These are phyloP conservation scores for Heteromurus nitidus DNA, from an alignment of 2,888 invertebrate genomes.

Conservation along the genomic window DNA sequence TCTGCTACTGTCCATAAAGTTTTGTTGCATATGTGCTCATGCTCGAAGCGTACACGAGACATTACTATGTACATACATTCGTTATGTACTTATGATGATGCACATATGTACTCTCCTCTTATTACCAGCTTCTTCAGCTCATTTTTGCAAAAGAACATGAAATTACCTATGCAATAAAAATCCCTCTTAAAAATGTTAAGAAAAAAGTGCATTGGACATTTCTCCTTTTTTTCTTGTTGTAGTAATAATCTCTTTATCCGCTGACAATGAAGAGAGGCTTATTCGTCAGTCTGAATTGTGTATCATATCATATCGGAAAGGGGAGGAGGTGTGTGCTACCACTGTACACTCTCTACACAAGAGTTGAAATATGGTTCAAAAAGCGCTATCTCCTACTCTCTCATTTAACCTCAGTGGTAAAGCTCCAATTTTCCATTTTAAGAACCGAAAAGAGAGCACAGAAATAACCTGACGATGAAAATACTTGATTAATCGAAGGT, in stretches of 20 bases:
- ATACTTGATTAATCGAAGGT: conserved; percentile 47
- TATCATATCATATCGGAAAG: too few species aligned
- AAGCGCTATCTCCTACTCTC: too few species aligned
- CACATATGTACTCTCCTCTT: conserved; percentile 13
- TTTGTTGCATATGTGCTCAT: conserved; percentile 36
- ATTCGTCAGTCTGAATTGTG: background rate
- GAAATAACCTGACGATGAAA: conserved; percentile 26
- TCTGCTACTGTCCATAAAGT: conserved; percentile 61
- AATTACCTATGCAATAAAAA: conserved; percentile 44
- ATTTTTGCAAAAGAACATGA: conserved; percentile 47
- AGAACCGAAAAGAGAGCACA: background rate
- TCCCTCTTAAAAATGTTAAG: background rate
- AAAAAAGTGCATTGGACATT: conserved; percentile 21
- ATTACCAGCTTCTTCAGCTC: background rate
- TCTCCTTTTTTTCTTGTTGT: background rate
- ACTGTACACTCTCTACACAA: too few species aligned
- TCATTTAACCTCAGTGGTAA: too few species aligned
- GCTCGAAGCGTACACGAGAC: too few species aligned
- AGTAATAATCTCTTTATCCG: background rate
- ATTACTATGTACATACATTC: background rate
- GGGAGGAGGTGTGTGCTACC: too few species aligned
- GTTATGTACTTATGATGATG: background rate
- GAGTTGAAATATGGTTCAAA: too few species aligned
- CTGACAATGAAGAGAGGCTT: background rate
- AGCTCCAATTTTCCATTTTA: conserved; percentile 16